Base-by-base conservation (phyloP, 2,888 invertebrate genomes). In the Nymphalis urticae region DNA sequence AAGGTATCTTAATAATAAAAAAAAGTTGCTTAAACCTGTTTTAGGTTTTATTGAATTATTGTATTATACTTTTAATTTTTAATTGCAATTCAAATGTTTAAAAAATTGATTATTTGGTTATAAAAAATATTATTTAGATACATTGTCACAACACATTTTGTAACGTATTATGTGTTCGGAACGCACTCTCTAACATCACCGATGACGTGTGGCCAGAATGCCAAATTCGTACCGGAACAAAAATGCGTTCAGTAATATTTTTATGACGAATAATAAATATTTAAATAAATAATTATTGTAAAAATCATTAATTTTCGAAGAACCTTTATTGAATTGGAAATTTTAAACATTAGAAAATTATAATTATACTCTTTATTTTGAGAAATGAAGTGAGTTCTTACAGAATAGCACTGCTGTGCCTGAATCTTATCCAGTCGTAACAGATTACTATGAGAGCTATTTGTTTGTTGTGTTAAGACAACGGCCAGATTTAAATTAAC, bases 141-240 rank as follows among this genome's bases (percentile, higher is more conserved):
- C 13, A 24, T 27, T 9, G 3, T 21, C 24, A 10, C 13, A 0
- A 8, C 6, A 27, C n/a, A 0, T 21, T 13, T 50, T 48, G 36
- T 19, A 58, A 1, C 9, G 7, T 6, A 5, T 54, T 32, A 4
- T 24, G 13, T 17, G 13, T 80, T 82, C 71, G 56, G 85, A 88
- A 84, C 85, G 82, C 71, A 76, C 69, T 58, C 54, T 70, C 71
- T 77, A 85, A 87, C 84, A 87, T 89, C 88, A 85, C 74, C 84
- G 83, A 77, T 88, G 90, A 90, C 89, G 90, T 90, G 85, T 80
- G 80, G 70, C 64, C 69, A 70, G 77, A 73, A 75, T 75, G 77
- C 75, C 79, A 75, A 73, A 73, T 27, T 50, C 19, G 68, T 32
- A 68, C 58, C 48, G 24, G 59, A 65, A 50, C n/a, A 27, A 16